These are phyloP conservation scores for Drosophila rhopaloa DNA, from an alignment of 1,140 invertebrate genomes.

Conservation along the genomic window DNA sequence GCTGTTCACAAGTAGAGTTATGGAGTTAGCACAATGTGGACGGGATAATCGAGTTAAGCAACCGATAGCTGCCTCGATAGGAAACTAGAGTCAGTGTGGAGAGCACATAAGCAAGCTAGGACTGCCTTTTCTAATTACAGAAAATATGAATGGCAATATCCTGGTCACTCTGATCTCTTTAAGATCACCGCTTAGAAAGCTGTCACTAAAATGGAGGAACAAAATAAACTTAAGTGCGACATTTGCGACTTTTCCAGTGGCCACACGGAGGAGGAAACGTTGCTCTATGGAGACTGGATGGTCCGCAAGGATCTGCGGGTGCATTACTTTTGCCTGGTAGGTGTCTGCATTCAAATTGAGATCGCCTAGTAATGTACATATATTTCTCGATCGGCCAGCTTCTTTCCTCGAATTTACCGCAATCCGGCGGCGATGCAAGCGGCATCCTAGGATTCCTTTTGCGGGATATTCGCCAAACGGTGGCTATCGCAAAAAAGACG, in stretches of 20 bases:
- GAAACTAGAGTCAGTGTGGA: too few species aligned
- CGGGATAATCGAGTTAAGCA: too few species aligned
- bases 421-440: conserved; percentile 61
- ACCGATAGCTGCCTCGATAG: too few species aligned
- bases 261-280: neutral
- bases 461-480: conserved; percentile 63
- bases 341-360: neutral
- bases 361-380: neutral
- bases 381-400: conserved; percentile 32
- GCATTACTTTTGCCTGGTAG: conserved; percentile 74
- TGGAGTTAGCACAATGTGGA: too few species aligned
- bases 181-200: neutral
- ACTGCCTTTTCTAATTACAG: neutral
- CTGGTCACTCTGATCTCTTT: neutral
- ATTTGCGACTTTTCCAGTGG: conserved; percentile 13
- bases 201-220: neutral
- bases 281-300: conserved; percentile 66
- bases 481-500: conserved; percentile 15
- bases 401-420: conserved; percentile 59
- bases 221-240: neutral
- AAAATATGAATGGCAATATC: neutral
- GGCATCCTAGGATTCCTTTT: conserved; percentile 71
- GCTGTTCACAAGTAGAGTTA: too few species aligned
- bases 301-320: conserved; percentile 41
- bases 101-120: too few species aligned